A percentile compares a stretch with the other conserved stretches of the same genome.
These are phyloP conservation scores for Protobothrops flavoviridis DNA, from an alignment of 2,113 vertebrate genomes.

Conservation along the genomic window DNA sequence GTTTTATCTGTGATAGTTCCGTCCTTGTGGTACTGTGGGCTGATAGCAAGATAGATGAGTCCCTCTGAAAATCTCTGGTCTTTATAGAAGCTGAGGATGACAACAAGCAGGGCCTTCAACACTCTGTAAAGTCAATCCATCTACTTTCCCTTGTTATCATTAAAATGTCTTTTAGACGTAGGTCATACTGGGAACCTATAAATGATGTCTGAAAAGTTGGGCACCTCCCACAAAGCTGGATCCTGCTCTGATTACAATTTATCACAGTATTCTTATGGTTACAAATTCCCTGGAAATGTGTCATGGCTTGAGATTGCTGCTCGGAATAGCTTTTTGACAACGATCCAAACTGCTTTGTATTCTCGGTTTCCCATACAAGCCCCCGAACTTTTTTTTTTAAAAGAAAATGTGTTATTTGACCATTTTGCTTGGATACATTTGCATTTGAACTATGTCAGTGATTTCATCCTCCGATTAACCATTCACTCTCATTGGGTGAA, in stretches of 20 bases:
- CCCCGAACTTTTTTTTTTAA: background rate
- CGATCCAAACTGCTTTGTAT: slow-evolving; percentile 67
- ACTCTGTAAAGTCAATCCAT: slow-evolving; percentile 81
- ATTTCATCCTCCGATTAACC: slow-evolving; percentile 62
- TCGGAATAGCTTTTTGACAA: slow-evolving; percentile 75
- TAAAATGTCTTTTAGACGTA: slow-evolving; percentile 82
- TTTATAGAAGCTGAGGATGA: slow-evolving; percentile 77
- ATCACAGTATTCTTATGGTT: slow-evolving; percentile 77
- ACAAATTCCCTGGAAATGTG: slow-evolving; percentile 79
- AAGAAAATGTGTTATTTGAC: slow-evolving; percentile 33
- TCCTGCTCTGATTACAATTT: slow-evolving; percentile 79
- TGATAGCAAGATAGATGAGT: slow-evolving; percentile 71
- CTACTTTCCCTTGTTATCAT: slow-evolving; percentile 83
- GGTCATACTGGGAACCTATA: slow-evolving; percentile 85
- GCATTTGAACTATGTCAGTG: slow-evolving; percentile 55
- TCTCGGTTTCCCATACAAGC: slow-evolving; percentile 66
- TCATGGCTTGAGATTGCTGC: slow-evolving; percentile 74
- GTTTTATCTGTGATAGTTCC: slow-evolving; percentile 76
- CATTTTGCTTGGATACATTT: slow-evolving; percentile 49
- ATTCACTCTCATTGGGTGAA: slow-evolving; percentile 44
- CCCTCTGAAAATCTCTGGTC: slow-evolving; percentile 77
- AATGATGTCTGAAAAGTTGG: slow-evolving; percentile 78
- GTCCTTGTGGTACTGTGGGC: slow-evolving; percentile 68
- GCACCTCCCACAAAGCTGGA: slow-evolving; percentile 77
- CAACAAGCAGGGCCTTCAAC: slow-evolving; percentile 85